Evolutionary conservation across 2,888 invertebrate species (phyloP), one percentile per base, ranked within the genome.

Genomic region (Agrotis clavis): DNA sequence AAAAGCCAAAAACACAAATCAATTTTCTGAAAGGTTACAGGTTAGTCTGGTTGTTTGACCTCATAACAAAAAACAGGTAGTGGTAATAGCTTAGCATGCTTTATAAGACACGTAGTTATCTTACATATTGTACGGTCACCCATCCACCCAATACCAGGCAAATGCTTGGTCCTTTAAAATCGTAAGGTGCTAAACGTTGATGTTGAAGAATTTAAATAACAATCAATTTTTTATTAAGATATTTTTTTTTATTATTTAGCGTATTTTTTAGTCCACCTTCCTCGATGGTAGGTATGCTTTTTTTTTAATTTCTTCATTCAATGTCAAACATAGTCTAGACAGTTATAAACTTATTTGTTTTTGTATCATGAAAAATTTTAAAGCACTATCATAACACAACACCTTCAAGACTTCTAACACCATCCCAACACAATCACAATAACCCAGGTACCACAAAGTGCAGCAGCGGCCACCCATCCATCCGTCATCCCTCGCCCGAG

Each of bases 401-500:
- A 30, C 25, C 4, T 9, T 16, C 21, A 54, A 54, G 11, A 56
- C 13, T n/a, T 57, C 57, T 57, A 57, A 57, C 35, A 57, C 57
- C 57, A 19, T 19, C 57, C 14, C 57, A 57, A 57, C 13, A 35
- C 9, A 60, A 65, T 67, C 56, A 48, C 25, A 71, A 77, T 65
- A 68, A 79, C 57, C 56, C 63, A 67, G 45, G 53, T 71, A 72
- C 51, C n/a, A 87, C 84, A 82, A 85, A 83, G 73, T 79, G 81
- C 81, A 81, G 76, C 77, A 74, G 71, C 71, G 67, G 67, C 85
- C 82, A 87, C 81, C 87, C 90, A 87, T 88, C 90, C 90, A 90
- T 91, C 91, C 86, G 87, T 90, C 90, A 89, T 89, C 86, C 82
- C 85, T 86, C 78, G 88, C 89, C 84, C 68, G 86, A 84, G 89